Conservation (phyloP, 2,888 invertebrate genomes). For the Megaustenia siamemsis region DNA sequence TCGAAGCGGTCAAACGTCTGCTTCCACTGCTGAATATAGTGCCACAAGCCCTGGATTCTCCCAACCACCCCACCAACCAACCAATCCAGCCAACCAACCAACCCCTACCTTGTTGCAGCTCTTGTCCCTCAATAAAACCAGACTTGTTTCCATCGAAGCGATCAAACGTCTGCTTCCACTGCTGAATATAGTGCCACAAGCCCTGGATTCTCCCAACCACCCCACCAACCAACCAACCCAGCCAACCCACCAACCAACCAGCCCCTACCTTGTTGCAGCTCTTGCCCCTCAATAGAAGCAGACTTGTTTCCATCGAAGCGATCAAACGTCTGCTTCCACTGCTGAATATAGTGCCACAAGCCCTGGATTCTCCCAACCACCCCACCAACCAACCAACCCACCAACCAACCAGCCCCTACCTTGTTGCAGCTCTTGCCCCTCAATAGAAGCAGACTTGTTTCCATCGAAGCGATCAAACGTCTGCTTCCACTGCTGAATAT, state of each 20-base stretch:
- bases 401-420: conserved; percentile 84
- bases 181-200: conserved; percentile 91
- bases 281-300: conserved; percentile 89
- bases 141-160: conserved; percentile 92
- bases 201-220: no score
- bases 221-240: no score
- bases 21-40: conserved; percentile 93
- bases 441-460: conserved; percentile 92
- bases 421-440: conserved; percentile 88
- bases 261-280: conserved; percentile 86
- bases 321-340: conserved; percentile 90
- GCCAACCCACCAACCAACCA: no score
- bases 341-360: conserved; percentile 91
- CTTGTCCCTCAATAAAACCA: conserved; percentile 89
- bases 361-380: no score
- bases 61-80: no score
- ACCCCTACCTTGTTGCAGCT: conserved; percentile 86
- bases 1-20: conserved; percentile 91
- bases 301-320: conserved; percentile 92
- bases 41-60: no score
- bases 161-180: conserved; percentile 90
- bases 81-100: no score
- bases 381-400: no score
- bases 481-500: conserved; percentile 91
- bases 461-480: conserved; percentile 91